Evolutionary conservation across 2,888 invertebrate genomes (phyloP).

Genomic region (Acleris holmiana): DNA sequence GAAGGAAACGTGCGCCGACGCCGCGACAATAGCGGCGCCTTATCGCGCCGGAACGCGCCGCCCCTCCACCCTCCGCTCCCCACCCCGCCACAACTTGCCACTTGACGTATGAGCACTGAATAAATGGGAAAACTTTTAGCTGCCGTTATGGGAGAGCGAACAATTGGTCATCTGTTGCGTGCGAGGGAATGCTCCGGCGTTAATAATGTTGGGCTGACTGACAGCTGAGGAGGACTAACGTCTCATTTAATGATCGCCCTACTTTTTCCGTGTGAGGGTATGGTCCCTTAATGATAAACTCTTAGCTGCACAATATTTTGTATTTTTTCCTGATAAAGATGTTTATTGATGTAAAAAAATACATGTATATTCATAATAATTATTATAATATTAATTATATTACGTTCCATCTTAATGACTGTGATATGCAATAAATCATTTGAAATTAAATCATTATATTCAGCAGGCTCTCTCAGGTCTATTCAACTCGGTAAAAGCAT

Average conservation of each 20-base stretch:
- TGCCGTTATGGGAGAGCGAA: slow-evolving; percentile 75
- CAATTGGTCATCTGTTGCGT: slow-evolving; percentile 81
- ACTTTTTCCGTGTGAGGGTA: slow-evolving; percentile 6
- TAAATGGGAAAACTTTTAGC: slow-evolving; percentile 84
- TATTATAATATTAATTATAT: too few relatives aligned
- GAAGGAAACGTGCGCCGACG: slow-evolving; percentile 84
- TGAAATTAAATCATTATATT: too few relatives aligned
- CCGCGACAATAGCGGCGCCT: slow-evolving; percentile 79
- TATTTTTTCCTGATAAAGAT: too few relatives aligned
- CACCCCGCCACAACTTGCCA: slow-evolving; percentile 45
- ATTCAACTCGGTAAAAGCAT: too few relatives aligned
- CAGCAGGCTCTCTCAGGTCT: too few relatives aligned
- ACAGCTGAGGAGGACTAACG: slow-evolving; percentile 37
- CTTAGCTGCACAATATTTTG: too few relatives aligned
- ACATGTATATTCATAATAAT: too few relatives aligned
- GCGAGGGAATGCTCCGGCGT: slow-evolving; percentile 66
- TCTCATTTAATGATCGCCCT: slow-evolving; percentile 19
- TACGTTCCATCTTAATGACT: too few relatives aligned
- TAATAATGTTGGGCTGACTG: slow-evolving; percentile 65
- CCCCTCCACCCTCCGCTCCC: slow-evolving; percentile 44
- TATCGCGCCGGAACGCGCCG: slow-evolving; percentile 82
- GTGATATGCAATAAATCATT: too few relatives aligned
- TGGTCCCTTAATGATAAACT: slow-evolving; percentile 3
- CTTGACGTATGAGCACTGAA: slow-evolving; percentile 81
- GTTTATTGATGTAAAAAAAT: too few relatives aligned